phyloP scores from a whole-genome alignment of 2,888 invertebrate species.

The Eupithecia abbreviata region DNA sequence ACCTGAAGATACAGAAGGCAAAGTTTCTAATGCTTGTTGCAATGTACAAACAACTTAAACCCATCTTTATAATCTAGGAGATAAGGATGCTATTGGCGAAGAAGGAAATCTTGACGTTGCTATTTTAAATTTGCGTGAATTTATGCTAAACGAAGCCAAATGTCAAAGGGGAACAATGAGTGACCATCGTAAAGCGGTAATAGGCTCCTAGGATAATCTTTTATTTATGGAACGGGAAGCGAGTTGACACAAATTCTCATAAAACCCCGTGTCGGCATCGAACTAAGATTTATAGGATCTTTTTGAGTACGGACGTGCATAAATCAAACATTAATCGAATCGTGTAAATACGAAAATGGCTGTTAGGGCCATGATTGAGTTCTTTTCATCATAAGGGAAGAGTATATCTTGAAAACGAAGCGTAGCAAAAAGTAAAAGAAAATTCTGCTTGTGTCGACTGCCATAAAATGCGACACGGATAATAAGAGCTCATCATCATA shows the following conservation, averaged over 20 bases:
- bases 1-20: constrained; percentile 41
- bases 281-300: constrained; percentile 43
- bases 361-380: neutral
- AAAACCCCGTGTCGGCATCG: constrained; percentile 46
- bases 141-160: constrained; percentile 56
- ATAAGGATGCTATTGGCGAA: constrained; percentile 35
- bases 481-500: constrained; percentile 19
- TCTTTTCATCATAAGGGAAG: neutral
- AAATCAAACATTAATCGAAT: constrained; percentile 24
- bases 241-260: constrained; percentile 52
- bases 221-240: constrained; percentile 61
- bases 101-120: constrained; percentile 7
- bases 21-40: constrained; percentile 25
- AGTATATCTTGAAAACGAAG: neutral
- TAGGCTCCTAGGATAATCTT: constrained; percentile 51
- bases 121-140: constrained; percentile 42
- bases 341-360: constrained; percentile 10
- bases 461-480: constrained; percentile 16
- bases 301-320: constrained; percentile 32
- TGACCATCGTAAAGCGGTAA: constrained; percentile 54
- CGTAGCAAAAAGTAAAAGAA: neutral
- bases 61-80: constrained; percentile 27
- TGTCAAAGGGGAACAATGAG: constrained; percentile 60
- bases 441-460: neutral
- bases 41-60: constrained; percentile 13